phyloP scores from a whole-genome alignment of 2,113 vertebrate genomes.

The Halcyon senegalensis region DNA sequence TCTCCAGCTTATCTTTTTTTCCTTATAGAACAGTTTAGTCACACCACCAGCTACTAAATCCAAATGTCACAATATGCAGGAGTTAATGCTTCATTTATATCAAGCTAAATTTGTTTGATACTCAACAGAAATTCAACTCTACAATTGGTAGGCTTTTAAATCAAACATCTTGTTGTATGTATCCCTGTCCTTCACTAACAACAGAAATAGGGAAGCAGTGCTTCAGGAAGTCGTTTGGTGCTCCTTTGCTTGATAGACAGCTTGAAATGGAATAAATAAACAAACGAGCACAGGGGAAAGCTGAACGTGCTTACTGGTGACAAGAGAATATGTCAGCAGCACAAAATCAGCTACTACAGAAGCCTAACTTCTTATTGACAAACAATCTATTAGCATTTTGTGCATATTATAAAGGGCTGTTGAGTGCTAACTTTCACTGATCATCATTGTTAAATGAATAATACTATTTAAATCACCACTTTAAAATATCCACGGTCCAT shows the following conservation, averaged over 20 bases:
- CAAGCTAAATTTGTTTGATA: not conserved
- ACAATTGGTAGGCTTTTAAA: not conserved
- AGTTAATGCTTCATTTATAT: not conserved
- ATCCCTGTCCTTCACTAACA: not conserved
- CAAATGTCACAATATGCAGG: not conserved
- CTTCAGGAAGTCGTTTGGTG: not conserved
- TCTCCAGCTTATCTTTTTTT: not conserved
- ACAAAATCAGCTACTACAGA: not conserved
- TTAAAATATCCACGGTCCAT: not conserved
- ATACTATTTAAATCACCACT: not conserved
- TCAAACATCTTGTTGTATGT: not conserved
- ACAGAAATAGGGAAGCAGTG: not conserved
- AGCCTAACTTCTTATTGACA: not conserved
- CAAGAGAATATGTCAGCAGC: not conserved
- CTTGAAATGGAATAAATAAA: not conserved
- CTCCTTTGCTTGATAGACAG: not conserved
- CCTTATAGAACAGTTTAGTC: not conserved
- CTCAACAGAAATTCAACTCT: not conserved
- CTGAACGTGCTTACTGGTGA: not conserved
- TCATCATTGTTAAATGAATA: not conserved
- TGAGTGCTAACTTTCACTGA: not conserved
- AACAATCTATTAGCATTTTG: not conserved
- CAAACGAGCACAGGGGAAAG: not conserved
- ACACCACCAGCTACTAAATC: not conserved
- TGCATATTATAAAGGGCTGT: not conserved